Evolutionary conservation across 1,140 invertebrate species (phyloP), one percentile per base, ranked within the genome.

Genomic region (Aphelenchoides besseyi): DNA sequence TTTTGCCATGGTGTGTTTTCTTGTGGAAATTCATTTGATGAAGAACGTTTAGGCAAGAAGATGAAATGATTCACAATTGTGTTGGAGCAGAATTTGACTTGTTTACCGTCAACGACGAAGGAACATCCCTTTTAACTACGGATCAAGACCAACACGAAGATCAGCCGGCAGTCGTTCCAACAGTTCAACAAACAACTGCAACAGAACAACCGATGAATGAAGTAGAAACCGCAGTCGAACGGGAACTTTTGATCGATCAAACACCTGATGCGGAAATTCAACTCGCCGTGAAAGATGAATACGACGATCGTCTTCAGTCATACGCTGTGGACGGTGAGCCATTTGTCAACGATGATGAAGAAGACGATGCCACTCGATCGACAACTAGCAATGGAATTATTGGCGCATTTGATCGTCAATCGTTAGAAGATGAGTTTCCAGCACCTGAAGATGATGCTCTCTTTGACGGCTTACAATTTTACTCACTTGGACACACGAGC

Each of bases 1-100:
- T 76, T 3, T 2, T 76, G 18, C 71, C 72, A 18, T 76, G 75
- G 75, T 76, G 3, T 35, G 23, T 61, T 69, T 69, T 32, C 33
- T 32, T n/a, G 18, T 69, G 12, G 29, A 5, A 28, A 68, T 2
- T 16, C 0, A 75, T 32, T 5, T 18, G 18, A 32, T 53, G 48
- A 70, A 30, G 23, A 32, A 9, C 3, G 9, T 72, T 54, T 72
- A 74, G 74, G 62, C 3, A 77, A 62, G 23, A 33, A 29, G 26
- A 28, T 16, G 73, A 74, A 28, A 35, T 74, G 0, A 74, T 74
- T 30, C 64, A 74, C 35, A 16, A 30, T 1, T 76, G 18, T 26
- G 26, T 53, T 1, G 55, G 16, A 16, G 28, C 64, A 1, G 35
- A 32, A 29, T 75, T 75, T 67, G 37, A 75, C 66, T 55, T 75